These are phyloP conservation scores for Tenebrosternarchus preto DNA, from an alignment of 2,113 vertebrate genomes.

Conservation along the genomic window DNA sequence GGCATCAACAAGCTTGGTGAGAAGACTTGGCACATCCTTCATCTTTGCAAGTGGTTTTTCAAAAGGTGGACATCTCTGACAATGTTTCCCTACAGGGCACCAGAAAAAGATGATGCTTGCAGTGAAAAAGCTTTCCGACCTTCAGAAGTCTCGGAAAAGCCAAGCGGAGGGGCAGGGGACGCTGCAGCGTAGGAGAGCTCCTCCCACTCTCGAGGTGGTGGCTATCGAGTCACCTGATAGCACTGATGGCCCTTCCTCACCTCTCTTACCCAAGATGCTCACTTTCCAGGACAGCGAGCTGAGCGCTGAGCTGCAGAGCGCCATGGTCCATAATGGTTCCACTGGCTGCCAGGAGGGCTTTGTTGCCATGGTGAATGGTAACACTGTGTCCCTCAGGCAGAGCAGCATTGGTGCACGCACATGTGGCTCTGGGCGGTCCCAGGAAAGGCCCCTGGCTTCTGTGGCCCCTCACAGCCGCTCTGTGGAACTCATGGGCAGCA, in stretches of 20 bases:
- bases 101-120: slow-evolving; percentile 98
- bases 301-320: slow-evolving; percentile 87
- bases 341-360: slow-evolving; percentile 71
- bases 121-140: slow-evolving; percentile 88
- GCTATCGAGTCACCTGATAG: slow-evolving; percentile 83
- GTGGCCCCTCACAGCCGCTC: slow-evolving; percentile 66
- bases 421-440: slow-evolving; percentile 84
- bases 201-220: slow-evolving; percentile 79
- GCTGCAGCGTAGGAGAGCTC: slow-evolving; percentile 73
- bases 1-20: slow-evolving; percentile 96
- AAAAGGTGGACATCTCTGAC: not conserved
- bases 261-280: slow-evolving; percentile 81
- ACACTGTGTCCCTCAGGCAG: slow-evolving; percentile 82
- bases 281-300: slow-evolving; percentile 93
- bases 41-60: not conserved
- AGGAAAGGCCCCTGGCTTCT: slow-evolving; percentile 71
- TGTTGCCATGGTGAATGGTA: slow-evolving; percentile 70
- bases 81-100: slow-evolving; percentile 78
- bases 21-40: slow-evolving; percentile 32
- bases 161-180: slow-evolving; percentile 77
- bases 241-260: slow-evolving; percentile 76
- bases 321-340: slow-evolving; percentile 77
- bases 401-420: slow-evolving; percentile 89
- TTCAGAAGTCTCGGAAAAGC: slow-evolving; percentile 81
- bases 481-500: slow-evolving; percentile 74